Percentiles rank a stretch among this genome's conserved stretches.
Conservation (phyloP, 2,113 vertebrate genomes). For the Psephotus haematonotus region DNA sequence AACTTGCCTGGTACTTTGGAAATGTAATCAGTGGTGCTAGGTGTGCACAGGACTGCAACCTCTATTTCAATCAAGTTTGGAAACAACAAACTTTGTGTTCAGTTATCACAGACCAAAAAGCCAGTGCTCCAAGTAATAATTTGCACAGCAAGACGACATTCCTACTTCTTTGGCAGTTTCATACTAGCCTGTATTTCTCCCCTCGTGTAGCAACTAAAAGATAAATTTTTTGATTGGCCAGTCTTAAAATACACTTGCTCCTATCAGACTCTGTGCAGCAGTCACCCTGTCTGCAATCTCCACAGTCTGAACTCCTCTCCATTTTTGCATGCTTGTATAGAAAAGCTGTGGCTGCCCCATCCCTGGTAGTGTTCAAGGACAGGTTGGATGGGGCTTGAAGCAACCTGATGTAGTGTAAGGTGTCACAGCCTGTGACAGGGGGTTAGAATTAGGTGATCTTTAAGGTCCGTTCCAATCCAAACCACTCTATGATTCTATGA, state of each 20-base stretch:
- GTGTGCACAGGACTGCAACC: not conserved
- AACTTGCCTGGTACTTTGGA: not conserved
- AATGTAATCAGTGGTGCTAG: not conserved
- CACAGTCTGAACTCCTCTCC: not conserved
- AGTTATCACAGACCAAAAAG: not conserved
- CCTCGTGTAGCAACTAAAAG: not conserved
- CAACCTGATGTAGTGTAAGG: not conserved
- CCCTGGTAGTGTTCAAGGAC: not conserved
- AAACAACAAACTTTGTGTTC: not conserved
- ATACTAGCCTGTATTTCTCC: not conserved
- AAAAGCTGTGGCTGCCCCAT: not conserved
- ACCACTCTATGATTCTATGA: not conserved
- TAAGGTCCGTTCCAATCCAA: not conserved
- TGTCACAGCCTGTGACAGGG: not conserved
- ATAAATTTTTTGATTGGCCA: not conserved
- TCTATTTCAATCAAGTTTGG: not conserved
- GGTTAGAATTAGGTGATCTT: not conserved
- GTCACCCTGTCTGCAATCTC: not conserved
- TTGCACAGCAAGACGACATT: not conserved
- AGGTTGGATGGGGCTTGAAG: not conserved
- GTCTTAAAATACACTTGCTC: not conserved
- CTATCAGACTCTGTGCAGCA: not conserved
- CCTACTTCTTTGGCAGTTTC: not conserved
- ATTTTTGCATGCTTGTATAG: not conserved
- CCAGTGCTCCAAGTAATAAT: not conserved